phyloP scores from a whole-genome alignment of 2,888 invertebrate genomes.

The Macaria notata region DNA sequence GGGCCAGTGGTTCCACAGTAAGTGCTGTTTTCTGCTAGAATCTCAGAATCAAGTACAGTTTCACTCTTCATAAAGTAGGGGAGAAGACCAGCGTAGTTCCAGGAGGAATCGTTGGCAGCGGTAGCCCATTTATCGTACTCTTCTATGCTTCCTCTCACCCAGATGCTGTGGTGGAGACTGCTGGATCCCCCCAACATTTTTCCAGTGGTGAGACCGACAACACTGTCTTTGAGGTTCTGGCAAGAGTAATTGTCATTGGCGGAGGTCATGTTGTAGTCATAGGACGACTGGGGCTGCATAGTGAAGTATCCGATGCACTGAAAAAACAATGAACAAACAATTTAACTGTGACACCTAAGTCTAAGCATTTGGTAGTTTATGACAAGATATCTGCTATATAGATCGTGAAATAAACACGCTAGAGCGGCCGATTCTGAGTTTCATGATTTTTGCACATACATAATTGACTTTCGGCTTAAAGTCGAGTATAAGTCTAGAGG shows the following conservation, averaged over 20 bases:
- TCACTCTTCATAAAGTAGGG: slow-evolving; percentile 49
- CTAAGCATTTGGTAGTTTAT: no score
- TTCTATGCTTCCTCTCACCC: slow-evolving; percentile 36
- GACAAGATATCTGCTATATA: no score
- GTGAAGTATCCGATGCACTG: slow-evolving; percentile 45
- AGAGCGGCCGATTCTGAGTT: no score
- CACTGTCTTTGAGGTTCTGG: slow-evolving; percentile 29
- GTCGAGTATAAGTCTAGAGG: no score
- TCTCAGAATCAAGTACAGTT: slow-evolving; percentile 34
- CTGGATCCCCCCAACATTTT: slow-evolving; percentile 55
- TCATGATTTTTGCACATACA: no score
- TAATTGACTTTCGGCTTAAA: no score
- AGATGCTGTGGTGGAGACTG: slow-evolving; percentile 39
- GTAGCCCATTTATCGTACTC: slow-evolving; percentile 47
- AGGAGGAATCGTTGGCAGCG: slow-evolving; percentile 36
- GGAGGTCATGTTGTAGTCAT: slow-evolving; percentile 43
- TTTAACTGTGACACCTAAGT: no score
- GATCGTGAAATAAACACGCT: no score
- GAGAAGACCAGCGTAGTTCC: slow-evolving; percentile 39
- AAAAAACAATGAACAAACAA: slow-evolving; percentile 8
- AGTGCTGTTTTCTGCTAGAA: slow-evolving; percentile 19
- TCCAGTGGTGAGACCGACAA: slow-evolving; percentile 39
- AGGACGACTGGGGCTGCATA: slow-evolving; percentile 27
- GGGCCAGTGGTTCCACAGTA: slow-evolving; percentile 41
- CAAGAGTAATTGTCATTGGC: slow-evolving; percentile 37